A percentile compares a stretch with the other conserved stretches of the same genome.
These are phyloP conservation scores for Apotomis betuletana DNA, from an alignment of 2,888 invertebrate genomes.

Conservation along the genomic window DNA sequence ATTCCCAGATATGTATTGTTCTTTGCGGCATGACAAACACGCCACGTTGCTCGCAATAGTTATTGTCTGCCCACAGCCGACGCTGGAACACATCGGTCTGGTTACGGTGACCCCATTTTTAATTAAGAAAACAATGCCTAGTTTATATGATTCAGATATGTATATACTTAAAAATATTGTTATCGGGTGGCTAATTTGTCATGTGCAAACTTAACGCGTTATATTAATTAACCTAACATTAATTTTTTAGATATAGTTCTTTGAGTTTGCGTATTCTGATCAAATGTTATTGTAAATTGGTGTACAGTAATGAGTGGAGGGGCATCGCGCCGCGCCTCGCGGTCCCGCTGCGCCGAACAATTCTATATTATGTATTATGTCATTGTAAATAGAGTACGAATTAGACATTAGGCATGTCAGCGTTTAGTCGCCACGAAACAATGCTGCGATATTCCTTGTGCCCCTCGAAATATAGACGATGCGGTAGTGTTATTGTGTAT, in stretches of 20 bases:
- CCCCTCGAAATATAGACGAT: slow-evolving; percentile 77
- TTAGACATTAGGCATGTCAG: slow-evolving; percentile 72
- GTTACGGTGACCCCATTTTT: slow-evolving; percentile 74
- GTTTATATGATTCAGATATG: slow-evolving; percentile 58
- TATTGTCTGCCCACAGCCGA: slow-evolving; percentile 59
- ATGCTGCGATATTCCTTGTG: slow-evolving; percentile 82
- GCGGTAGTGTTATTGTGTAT: slow-evolving; percentile 79
- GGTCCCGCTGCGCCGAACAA: slow-evolving; percentile 66
- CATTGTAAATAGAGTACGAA: slow-evolving; percentile 80
- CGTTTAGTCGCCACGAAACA: slow-evolving; percentile 60
- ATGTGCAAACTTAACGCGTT: slow-evolving; percentile 72
- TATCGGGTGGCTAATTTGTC: slow-evolving; percentile 70
- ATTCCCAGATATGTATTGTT: slow-evolving; percentile 72
- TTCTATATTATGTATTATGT: slow-evolving; percentile 75
- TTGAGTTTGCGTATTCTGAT: slow-evolving; percentile 80
- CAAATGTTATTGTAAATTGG: slow-evolving; percentile 81
- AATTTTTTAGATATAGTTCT: slow-evolving; percentile 75
- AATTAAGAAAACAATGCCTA: slow-evolving; percentile 74
- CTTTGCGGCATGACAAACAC: slow-evolving; percentile 73
- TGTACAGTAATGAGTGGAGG: slow-evolving; percentile 71
- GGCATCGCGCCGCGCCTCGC: slow-evolving; percentile 63
- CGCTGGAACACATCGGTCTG: slow-evolving; percentile 59
- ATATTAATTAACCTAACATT: slow-evolving; percentile 74
- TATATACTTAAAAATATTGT: slow-evolving; percentile 45
- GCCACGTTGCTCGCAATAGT: slow-evolving; percentile 62